Percentiles rank a stretch among this genome's conserved stretches.
Conservation (phyloP, 2,888 invertebrate species). For the Phaedon cochleariae region DNA sequence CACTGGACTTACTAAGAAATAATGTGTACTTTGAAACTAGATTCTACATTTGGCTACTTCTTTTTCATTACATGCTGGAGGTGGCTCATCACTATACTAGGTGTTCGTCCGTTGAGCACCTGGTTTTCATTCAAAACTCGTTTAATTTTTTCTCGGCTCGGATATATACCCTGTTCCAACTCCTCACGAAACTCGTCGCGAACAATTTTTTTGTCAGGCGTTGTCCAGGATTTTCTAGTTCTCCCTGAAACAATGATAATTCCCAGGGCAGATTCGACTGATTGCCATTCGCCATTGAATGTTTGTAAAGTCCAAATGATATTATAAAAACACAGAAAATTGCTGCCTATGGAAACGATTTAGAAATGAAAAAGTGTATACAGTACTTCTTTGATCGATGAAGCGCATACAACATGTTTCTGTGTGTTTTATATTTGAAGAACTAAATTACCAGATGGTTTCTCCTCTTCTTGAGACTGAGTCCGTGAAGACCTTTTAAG, state of each 20-base stretch:
- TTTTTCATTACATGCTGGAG: no score
- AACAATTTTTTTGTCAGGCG: background rate
- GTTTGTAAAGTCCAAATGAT: background rate
- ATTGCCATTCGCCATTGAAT: background rate
- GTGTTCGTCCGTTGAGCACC: background rate
- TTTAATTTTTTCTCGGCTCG: background rate
- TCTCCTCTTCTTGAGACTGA: background rate
- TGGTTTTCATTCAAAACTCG: background rate
- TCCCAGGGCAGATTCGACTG: no score
- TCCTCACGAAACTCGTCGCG: background rate
- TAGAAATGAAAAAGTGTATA: slow-evolving; percentile 9
- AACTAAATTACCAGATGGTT: background rate
- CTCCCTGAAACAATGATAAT: background rate
- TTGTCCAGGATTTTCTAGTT: slow-evolving; percentile 4
- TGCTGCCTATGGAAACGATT: background rate
- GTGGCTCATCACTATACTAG: no score
- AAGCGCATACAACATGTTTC: background rate
- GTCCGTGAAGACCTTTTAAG: background rate
- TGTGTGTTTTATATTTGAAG: background rate
- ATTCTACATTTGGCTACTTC: no score
- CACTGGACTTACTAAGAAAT: no score
- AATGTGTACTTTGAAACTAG: no score
- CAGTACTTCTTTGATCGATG: slow-evolving; percentile 3
- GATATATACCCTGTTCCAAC: slow-evolving; percentile 1
- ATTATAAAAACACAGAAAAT: background rate